Conservation (phyloP, 2,113 vertebrate species). For the Calidris pugnax region DNA sequence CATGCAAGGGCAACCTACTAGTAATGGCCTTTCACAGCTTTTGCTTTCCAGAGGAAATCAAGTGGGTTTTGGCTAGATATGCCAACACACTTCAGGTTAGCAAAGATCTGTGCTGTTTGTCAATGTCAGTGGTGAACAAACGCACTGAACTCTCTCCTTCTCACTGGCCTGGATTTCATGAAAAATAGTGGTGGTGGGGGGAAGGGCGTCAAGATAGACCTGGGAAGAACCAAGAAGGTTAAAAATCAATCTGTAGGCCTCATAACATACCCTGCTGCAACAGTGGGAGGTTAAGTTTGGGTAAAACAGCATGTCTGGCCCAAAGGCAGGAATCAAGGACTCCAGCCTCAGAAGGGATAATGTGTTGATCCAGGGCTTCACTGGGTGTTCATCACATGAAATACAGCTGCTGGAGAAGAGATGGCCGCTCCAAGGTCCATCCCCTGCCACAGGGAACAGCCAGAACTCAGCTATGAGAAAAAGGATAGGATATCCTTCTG, state of each 20-base stretch:
- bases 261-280: background rate
- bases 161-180: background rate
- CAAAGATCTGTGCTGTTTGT: conserved; percentile 21
- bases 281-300: background rate
- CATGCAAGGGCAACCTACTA: conserved; percentile 13
- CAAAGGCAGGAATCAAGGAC: background rate
- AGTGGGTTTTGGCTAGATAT: conserved; percentile 23
- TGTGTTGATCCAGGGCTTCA: background rate
- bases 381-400: background rate
- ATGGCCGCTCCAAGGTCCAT: background rate
- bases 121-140: background rate
- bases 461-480: background rate
- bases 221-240: background rate
- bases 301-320: background rate
- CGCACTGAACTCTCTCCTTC: background rate
- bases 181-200: background rate
- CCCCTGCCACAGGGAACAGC: background rate
- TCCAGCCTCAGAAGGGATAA: background rate
- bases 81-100: conserved; percentile 41
- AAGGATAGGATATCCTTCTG: background rate
- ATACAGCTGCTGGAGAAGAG: background rate
- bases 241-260: background rate
- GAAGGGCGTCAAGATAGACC: background rate
- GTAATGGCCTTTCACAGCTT: conserved; percentile 38
- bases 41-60: conserved; percentile 50